Evolutionary conservation across 1,140 invertebrate genomes (phyloP).

Genomic region (Ditylenchus dipsaci): DNA sequence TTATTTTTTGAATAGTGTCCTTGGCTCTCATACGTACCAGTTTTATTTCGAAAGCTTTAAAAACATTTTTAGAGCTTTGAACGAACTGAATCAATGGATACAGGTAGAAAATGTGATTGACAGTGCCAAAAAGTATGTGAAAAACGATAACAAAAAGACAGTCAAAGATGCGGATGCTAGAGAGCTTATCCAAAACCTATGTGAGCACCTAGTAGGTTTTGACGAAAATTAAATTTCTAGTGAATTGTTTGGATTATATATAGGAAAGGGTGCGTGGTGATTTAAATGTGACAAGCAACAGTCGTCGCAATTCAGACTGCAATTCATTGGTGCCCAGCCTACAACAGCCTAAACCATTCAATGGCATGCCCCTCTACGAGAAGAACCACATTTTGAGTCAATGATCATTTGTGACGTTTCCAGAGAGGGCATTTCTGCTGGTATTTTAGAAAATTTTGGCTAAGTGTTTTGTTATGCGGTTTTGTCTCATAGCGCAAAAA

Average conservation of each 20-base stretch:
- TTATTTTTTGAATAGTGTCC: too few species aligned
- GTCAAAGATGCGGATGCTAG: neutral
- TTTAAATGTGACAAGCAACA: too few species aligned
- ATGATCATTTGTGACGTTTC: constrained; percentile 15
- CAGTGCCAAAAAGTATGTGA: neutral
- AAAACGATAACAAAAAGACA: neutral
- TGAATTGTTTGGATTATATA: too few species aligned
- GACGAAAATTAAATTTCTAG: neutral
- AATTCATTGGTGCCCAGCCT: too few species aligned
- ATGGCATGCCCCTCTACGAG: neutral
- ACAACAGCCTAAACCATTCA: neutral
- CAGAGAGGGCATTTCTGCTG: neutral
- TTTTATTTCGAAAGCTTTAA: too few species aligned
- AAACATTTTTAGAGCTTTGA: neutral
- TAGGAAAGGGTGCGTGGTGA: too few species aligned
- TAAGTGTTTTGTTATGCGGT: neutral
- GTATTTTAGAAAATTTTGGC: neutral
- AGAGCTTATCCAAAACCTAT: neutral
- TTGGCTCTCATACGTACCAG: too few species aligned
- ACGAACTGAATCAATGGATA: neutral
- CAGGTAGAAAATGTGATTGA: neutral
- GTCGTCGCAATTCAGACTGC: too few species aligned
- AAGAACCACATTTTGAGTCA: constrained; percentile 21
- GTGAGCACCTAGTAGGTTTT: neutral
- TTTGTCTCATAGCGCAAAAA: too few species aligned